phyloP scores from a whole-genome alignment of 2,797 vertebrate species.

The Sorex maritimensis region DNA sequence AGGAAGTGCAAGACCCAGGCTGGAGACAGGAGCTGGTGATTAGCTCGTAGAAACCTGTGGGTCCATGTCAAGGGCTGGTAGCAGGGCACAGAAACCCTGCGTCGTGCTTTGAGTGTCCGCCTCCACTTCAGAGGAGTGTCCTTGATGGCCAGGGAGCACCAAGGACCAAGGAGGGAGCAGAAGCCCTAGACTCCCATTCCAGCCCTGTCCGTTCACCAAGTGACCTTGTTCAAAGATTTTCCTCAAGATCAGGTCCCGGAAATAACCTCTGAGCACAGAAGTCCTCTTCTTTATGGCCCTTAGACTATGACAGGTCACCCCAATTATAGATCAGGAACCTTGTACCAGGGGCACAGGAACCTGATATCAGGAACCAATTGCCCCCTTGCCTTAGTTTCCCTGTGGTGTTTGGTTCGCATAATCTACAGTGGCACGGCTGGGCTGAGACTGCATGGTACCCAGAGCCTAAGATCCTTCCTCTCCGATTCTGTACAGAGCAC shows the following conservation, averaged over 20 bases:
- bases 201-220: background rate
- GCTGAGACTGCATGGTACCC: background rate
- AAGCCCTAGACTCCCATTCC: background rate
- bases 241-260: background rate
- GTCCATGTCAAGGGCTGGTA: background rate
- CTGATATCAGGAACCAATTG: background rate
- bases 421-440: background rate
- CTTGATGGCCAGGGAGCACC: background rate
- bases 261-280: background rate
- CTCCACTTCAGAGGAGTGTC: background rate
- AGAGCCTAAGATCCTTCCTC: background rate
- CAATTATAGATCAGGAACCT: background rate
- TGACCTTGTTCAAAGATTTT: background rate
- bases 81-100: background rate
- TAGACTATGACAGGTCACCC: background rate
- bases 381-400: background rate
- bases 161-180: background rate
- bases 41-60: background rate
- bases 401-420: background rate
- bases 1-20: background rate
- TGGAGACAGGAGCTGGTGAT: background rate
- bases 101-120: background rate
- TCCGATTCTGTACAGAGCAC: background rate
- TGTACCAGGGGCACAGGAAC: too few relatives aligned
- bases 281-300: background rate